Conservation (phyloP, 2,113 vertebrate genomes). For the Nesoenas mayeri region DNA sequence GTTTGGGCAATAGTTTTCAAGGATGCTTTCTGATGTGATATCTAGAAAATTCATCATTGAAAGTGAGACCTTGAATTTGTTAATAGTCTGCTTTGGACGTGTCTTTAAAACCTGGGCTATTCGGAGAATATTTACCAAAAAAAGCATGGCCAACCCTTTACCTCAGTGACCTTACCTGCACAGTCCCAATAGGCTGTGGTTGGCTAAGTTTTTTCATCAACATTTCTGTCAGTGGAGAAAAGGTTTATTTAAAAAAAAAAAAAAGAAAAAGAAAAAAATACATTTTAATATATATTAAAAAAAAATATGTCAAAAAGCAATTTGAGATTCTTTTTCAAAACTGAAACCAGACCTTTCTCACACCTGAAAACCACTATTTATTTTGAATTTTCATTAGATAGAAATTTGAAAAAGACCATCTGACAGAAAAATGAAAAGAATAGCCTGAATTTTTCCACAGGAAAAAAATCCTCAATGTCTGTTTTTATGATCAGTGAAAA, state of each 20-base stretch:
- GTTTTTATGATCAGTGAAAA: background rate
- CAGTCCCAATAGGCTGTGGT: accelerated
- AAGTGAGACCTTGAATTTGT: background rate
- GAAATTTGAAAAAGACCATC: background rate
- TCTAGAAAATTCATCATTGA: background rate
- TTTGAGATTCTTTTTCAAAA: background rate
- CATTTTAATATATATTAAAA: background rate
- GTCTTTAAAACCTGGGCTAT: background rate
- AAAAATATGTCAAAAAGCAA: background rate
- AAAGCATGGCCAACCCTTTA: background rate
- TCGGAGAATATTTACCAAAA: background rate
- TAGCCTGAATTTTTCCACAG: background rate
- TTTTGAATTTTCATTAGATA: background rate
- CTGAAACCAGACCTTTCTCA: background rate
- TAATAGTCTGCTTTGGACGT: background rate
- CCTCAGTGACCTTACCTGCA: background rate
- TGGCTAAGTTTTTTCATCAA: background rate
- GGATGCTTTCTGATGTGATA: background rate
- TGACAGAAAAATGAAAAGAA: background rate
- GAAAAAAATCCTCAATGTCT: background rate
- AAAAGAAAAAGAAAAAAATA: background rate
- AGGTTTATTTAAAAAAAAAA: background rate
- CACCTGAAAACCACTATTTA: background rate
- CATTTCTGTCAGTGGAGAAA: background rate
- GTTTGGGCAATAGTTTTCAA: background rate